Conservation (phyloP, 2,113 vertebrate genomes). For the Garra rufa region DNA sequence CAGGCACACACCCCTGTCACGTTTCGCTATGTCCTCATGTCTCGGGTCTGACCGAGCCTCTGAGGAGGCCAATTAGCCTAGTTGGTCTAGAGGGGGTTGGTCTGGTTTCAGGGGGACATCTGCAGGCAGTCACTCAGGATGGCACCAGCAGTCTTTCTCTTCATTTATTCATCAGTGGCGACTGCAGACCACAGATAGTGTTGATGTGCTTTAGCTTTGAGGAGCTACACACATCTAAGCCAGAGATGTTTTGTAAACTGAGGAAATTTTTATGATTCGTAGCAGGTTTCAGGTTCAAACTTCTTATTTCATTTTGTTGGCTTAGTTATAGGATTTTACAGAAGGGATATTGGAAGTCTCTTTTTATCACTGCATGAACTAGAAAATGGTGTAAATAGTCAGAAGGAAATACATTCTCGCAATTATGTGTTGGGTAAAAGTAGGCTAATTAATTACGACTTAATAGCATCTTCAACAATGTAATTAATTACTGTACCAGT, state of each 20-base stretch:
- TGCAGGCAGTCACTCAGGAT: slow-evolving; percentile 15
- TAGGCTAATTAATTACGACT: no score
- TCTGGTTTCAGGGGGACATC: slow-evolving; percentile 3
- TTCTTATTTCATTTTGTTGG: neutral
- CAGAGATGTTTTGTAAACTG: neutral
- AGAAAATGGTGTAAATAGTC: no score
- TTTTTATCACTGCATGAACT: no score
- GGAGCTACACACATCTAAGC: neutral
- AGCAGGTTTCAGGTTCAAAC: neutral
- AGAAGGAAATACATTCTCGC: no score
- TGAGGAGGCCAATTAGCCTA: slow-evolving; percentile 46
- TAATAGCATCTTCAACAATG: no score
- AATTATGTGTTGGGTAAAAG: no score
- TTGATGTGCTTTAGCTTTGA: slow-evolving; percentile 28
- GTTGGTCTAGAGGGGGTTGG: slow-evolving; percentile 48
- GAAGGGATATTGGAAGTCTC: no score
- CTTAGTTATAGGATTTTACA: neutral
- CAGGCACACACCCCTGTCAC: neutral
- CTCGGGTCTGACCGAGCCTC: neutral
- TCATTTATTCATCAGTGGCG: slow-evolving; percentile 68
- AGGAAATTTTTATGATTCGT: neutral
- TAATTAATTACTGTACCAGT: no score
- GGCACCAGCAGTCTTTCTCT: slow-evolving; percentile 52
- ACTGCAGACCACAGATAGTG: slow-evolving; percentile 43
- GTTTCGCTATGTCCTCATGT: slow-evolving; percentile 21